Conservation (phyloP, 2,888 invertebrate species). For the Epinotia brunnichana region DNA sequence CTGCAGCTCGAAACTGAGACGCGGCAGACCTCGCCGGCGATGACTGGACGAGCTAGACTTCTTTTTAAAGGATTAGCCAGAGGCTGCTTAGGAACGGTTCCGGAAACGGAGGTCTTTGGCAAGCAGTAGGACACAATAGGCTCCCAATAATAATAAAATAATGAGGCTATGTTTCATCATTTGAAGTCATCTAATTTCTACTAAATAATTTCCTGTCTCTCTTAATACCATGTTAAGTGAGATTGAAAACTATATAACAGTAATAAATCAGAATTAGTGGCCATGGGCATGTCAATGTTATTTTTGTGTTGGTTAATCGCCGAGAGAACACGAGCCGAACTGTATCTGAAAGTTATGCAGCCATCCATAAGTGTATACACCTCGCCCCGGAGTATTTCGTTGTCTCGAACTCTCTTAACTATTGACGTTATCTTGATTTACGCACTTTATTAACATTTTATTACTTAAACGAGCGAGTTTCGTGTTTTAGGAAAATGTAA, state of each 20-base stretch:
- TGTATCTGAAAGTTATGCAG: constrained; percentile 65
- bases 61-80: too few species aligned
- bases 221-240: constrained; percentile 3
- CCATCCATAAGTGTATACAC: constrained; percentile 63
- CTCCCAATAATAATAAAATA: background rate
- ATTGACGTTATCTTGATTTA: constrained; percentile 82
- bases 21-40: too few species aligned
- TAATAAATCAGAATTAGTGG: constrained; percentile 21
- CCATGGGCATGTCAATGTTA: constrained; percentile 15
- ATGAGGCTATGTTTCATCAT: too few species aligned
- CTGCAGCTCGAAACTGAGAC: too few species aligned
- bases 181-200: background rate
- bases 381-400: constrained; percentile 70
- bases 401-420: constrained; percentile 72
- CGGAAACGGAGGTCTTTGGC: too few species aligned
- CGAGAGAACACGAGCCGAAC: constrained; percentile 42
- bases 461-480: constrained; percentile 70
- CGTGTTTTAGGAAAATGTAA: constrained; percentile 52
- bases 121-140: too few species aligned
- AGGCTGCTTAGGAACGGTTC: too few species aligned
- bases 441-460: constrained; percentile 80
- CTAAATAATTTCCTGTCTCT: background rate
- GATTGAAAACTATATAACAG: background rate
- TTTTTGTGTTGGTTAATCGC: constrained; percentile 22
- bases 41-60: too few species aligned